Evolutionary conservation across 2,797 vertebrate species (phyloP).

Genomic region (Oreochromis grahami): DNA sequence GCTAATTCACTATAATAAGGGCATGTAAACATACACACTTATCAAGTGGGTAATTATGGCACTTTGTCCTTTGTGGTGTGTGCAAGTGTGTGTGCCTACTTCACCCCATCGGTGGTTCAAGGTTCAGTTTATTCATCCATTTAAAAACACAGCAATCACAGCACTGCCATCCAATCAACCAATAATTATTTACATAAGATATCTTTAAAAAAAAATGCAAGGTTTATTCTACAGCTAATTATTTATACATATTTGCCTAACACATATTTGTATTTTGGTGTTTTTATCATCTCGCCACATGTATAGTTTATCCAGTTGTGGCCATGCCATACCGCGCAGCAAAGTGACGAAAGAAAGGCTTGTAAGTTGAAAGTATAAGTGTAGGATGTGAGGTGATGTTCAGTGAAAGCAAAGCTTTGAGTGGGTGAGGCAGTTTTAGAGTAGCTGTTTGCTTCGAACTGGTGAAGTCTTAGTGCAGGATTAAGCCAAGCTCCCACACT

Average conservation of each 20-base stretch:
- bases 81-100: not conserved
- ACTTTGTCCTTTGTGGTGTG: not conserved
- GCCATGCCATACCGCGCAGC: not conserved
- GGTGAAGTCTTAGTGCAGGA: not conserved
- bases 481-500: slow-evolving; percentile 16
- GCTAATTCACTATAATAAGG: not conserved
- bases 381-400: not conserved
- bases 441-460: not conserved
- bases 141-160: not conserved
- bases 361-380: not conserved
- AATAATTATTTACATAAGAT: not conserved
- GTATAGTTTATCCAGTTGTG: not conserved
- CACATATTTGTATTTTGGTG: not conserved
- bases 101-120: not conserved
- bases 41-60: not conserved
- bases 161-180: not conserved
- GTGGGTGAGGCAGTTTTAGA: not conserved
- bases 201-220: not conserved
- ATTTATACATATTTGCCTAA: not conserved
- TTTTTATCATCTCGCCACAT: not conserved
- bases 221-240: not conserved
- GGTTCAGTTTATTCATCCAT: not conserved
- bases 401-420: not conserved
- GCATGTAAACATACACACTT: slow-evolving; percentile 6
- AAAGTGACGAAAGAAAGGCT: not conserved